Conservation (phyloP, 2,888 invertebrate species). For the Ceramica pisi region DNA sequence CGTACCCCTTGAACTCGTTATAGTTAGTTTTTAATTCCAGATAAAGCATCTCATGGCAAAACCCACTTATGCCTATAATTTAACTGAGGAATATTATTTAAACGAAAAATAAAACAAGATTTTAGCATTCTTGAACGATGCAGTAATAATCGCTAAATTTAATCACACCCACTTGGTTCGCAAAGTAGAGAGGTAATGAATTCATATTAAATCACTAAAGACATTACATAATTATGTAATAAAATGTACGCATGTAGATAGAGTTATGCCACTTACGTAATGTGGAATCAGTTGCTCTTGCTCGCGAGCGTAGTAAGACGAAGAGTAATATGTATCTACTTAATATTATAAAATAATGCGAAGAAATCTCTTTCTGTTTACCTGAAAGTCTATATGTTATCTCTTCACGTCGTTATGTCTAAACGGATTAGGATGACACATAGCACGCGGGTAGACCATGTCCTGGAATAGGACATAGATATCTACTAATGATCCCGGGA, state of each 20-base stretch:
- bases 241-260: conserved; percentile 14
- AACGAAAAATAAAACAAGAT: background rate
- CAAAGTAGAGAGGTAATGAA: conserved; percentile 1
- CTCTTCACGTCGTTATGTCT: too few relatives aligned
- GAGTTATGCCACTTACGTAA: conserved; percentile 43
- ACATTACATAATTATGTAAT: conserved; percentile 44
- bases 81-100: background rate
- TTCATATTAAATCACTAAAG: conserved; percentile 4
- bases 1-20: background rate
- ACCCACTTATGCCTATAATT: background rate
- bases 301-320: conserved; percentile 14
- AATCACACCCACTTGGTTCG: background rate
- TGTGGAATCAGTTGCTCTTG: conserved; percentile 7
- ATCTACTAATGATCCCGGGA: too few relatives aligned
- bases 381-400: too few relatives aligned
- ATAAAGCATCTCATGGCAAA: background rate
- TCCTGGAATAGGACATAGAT: too few relatives aligned
- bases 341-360: too few relatives aligned
- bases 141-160: background rate
- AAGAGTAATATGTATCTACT: too few relatives aligned
- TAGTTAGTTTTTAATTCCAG: background rate
- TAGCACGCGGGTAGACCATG: too few relatives aligned
- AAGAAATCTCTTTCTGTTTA: too few relatives aligned
- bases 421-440: too few relatives aligned
- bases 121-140: background rate